phyloP scores from a whole-genome alignment of 2,113 vertebrate genomes.

The Paralichthys olivaceus region DNA sequence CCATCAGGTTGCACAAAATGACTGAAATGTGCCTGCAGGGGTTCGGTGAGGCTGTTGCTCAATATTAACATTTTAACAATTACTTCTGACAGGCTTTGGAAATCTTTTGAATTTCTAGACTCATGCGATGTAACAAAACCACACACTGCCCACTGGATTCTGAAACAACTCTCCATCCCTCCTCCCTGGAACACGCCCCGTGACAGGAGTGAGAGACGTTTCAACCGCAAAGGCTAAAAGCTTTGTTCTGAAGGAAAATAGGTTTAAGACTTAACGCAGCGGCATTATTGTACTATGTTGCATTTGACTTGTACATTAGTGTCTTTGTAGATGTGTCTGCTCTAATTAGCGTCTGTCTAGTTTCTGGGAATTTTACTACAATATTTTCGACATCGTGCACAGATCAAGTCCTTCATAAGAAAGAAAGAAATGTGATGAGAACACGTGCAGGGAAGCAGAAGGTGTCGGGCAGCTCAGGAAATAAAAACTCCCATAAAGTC shows the following conservation, averaged over 20 bases:
- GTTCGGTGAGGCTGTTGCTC: constrained; percentile 23
- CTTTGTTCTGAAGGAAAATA: constrained; percentile 17
- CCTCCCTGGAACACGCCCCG: too few species aligned
- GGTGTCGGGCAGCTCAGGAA: background rate
- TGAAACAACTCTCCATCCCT: background rate
- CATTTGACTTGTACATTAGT: background rate
- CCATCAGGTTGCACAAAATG: constrained; percentile 10
- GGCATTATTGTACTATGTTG: background rate
- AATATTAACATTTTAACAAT: constrained; percentile 13
- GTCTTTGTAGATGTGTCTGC: background rate
- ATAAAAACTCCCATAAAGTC: constrained; percentile 43
- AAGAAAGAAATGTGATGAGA: background rate
- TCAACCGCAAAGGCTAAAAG: constrained; percentile 19
- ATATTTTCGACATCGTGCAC: background rate
- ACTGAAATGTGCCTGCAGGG: constrained; percentile 20
- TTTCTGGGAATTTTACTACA: background rate
- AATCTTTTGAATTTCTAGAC: constrained; percentile 1
- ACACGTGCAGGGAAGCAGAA: constrained; percentile 4
- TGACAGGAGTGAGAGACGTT: background rate
- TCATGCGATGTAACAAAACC: constrained; percentile 12
- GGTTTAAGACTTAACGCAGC: constrained; percentile 3
- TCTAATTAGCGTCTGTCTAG: constrained; percentile 9
- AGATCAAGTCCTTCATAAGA: background rate
- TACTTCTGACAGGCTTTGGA: constrained; percentile 6
- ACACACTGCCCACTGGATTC: constrained; percentile 1